Base-by-base conservation (phyloP, 1,140 invertebrate species). In the Calliphora vicina region DNA sequence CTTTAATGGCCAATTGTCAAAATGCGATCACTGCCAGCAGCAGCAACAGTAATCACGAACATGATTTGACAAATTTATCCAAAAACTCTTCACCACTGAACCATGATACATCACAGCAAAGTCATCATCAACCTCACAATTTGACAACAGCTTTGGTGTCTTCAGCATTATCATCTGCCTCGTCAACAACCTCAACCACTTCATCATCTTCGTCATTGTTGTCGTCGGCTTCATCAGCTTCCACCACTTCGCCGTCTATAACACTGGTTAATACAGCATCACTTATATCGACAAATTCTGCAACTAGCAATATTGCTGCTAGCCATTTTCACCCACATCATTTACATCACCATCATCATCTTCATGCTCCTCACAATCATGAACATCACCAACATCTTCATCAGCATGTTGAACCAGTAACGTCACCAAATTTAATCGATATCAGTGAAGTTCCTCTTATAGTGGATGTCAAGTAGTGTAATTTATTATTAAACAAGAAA, bases 361-460 rank as follows among this genome's bases (percentile, higher is more conserved):
- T 29, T 6, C 42, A 83, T 42, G 83, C 74, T 27, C 84, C 78
- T 25, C 76, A 82, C 43, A 86, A 84, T 13, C 81, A 23, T 35
- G 85, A 85, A 20, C 84, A 71, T 45, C 85, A 83, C 72, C 84
- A 84, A 73, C 87, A 87, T 74, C 84, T 82, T 74, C 86, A 86
- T 23, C 85, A 86, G 76, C 85, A 87, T 67, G 23, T 67, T 80
- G 82, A 84, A 84, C 86, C 89, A 82, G 85, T 86, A 86, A 87
- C 89, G 86, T 86, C 89, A 85, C 87, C 89, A 89, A 90, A 90
- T 88, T 87, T 90, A 86, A 88, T 90, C 86, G 89, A 90, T 88
- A 90, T 88, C 87, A 90, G 89, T 80, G 89, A 90, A 89, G 89
- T 90, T 90, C 89, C 89, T 90, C 88, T 90, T 84, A 88, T 89